Conservation (phyloP, 2,797 vertebrate genomes). For the Oophaga sylvatica region DNA sequence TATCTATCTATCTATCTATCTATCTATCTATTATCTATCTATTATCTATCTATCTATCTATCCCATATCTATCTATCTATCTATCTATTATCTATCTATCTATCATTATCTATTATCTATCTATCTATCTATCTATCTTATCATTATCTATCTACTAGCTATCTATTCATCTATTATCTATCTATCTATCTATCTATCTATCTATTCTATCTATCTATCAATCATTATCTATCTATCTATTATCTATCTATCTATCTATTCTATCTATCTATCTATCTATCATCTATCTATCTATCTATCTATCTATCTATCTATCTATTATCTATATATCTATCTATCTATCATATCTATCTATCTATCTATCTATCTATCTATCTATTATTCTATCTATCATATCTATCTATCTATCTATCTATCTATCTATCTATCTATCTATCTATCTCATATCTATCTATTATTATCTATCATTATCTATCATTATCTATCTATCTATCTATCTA, state of each 20-base stretch:
- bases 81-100: not conserved
- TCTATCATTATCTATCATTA: not conserved
- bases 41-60: too few species aligned
- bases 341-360: not conserved
- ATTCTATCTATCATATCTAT: too few species aligned
- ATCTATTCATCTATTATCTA: too few species aligned
- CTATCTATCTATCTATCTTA: too few species aligned
- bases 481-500: too few species aligned
- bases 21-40: not conserved
- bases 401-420: not conserved
- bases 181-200: not conserved
- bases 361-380: not conserved
- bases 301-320: not conserved
- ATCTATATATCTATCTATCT: too few species aligned
- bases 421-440: not conserved
- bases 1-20: not conserved
- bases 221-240: not conserved
- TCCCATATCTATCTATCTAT: not conserved
- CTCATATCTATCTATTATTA: too few species aligned
- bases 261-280: too few species aligned
- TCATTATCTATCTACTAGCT: not conserved
- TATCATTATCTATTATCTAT: not conserved
- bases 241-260: not conserved
- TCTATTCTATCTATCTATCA: too few species aligned
- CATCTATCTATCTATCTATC: not conserved